Percentiles rank a stretch among this genome's conserved stretches.
phyloP scores from a whole-genome alignment of 1,140 invertebrate species.

The Hyphantria cunea region DNA sequence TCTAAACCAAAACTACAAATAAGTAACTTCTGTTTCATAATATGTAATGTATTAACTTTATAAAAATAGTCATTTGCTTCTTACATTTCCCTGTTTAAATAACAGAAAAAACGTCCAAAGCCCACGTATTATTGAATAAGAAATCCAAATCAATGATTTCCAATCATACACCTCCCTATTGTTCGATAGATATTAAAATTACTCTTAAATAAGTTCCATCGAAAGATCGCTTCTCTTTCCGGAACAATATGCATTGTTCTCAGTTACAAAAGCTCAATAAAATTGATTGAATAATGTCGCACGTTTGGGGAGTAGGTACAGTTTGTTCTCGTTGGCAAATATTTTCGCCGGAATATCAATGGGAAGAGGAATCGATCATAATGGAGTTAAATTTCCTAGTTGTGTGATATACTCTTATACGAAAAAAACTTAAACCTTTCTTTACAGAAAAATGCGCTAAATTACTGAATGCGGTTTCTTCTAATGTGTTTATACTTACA shows the following conservation, averaged over 20 bases:
- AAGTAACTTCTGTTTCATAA: no score
- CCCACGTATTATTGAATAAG: conserved; percentile 25
- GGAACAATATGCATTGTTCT: conserved; percentile 73
- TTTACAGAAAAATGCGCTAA: no score
- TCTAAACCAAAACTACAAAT: no score
- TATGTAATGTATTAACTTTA: no score
- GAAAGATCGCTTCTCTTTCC: conserved; percentile 50
- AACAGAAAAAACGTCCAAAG: neutral
- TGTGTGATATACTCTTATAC: no score
- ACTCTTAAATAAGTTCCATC: conserved; percentile 50
- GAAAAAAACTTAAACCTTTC: no score
- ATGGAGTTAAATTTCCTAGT: neutral
- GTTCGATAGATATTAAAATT: conserved; percentile 53
- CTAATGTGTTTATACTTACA: no score
- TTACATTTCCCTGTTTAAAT: neutral
- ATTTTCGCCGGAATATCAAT: conserved; percentile 40
- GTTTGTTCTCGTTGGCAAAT: conserved; percentile 48
- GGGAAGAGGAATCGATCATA: conserved; percentile 36
- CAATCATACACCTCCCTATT: conserved; percentile 49
- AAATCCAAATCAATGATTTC: conserved; percentile 45
- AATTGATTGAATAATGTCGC: conserved; percentile 36
- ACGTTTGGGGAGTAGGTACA: conserved; percentile 20
- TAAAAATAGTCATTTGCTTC: no score
- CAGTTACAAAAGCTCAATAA: conserved; percentile 56
- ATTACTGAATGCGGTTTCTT: no score